Evolutionary conservation across 1,140 invertebrate species (phyloP).

Genomic region (Pseudomyrmex dendroicus): DNA sequence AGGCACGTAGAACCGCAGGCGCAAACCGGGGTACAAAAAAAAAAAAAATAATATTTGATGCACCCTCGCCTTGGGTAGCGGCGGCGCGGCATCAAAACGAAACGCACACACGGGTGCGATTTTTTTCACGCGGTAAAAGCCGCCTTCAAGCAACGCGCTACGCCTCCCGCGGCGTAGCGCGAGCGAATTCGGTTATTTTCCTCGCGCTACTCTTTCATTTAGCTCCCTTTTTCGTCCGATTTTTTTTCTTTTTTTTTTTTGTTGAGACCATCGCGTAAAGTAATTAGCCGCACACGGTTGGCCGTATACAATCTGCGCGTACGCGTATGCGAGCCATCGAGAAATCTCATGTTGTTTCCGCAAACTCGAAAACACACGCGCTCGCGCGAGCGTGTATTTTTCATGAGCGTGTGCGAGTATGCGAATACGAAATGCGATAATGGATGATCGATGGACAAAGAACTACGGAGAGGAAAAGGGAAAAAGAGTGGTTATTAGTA

Average conservation of each 20-base stretch:
- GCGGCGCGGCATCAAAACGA: conserved; percentile 30
- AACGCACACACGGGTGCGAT: conserved; percentile 36
- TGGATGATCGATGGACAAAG: conserved; percentile 59
- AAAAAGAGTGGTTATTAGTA: conserved; percentile 55
- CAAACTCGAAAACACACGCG: conserved; percentile 22
- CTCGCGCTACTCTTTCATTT: conserved; percentile 57
- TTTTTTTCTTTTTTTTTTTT: neutral
- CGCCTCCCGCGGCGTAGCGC: conserved; percentile 31
- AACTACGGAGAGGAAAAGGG: conserved; percentile 34
- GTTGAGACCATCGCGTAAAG: conserved; percentile 49
- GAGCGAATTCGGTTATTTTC: conserved; percentile 60
- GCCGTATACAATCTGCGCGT: conserved; percentile 46
- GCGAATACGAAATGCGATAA: conserved; percentile 53
- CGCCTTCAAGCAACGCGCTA: conserved; percentile 37
- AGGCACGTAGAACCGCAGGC: neutral
- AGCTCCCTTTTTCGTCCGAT: conserved; percentile 46
- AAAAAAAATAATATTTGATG: conserved; percentile 30
- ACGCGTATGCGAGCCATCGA: conserved; percentile 32
- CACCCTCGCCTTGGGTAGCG: conserved; percentile 7
- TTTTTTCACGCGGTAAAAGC: conserved; percentile 54
- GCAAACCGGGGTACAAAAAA: no score
- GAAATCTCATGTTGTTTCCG: conserved; percentile 54
- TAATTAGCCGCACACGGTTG: conserved; percentile 57
- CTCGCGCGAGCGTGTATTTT: neutral
- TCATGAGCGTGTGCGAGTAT: conserved; percentile 17